Evolutionary conservation across 2,888 invertebrate genomes (phyloP).

Genomic region (Alentia gelatinosa): DNA sequence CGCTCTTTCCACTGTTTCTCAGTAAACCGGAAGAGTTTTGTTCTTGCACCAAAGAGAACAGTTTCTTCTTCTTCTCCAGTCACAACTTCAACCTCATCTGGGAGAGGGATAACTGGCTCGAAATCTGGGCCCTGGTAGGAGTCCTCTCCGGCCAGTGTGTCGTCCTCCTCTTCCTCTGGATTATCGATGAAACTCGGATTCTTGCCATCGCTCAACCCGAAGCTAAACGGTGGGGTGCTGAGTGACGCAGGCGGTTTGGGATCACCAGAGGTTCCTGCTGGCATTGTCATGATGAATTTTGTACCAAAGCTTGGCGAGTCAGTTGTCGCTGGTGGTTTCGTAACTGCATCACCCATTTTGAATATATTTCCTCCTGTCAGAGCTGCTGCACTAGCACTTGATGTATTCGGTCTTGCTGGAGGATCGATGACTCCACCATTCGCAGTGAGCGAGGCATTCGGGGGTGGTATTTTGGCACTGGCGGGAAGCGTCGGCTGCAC

Average conservation of each 20-base stretch:
- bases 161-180: slow-evolving; percentile 47
- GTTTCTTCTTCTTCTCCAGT: slow-evolving; percentile 95
- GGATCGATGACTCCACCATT: slow-evolving; percentile 25
- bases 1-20: slow-evolving; percentile 93
- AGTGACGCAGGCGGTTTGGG: neutral
- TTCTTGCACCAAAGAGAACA: slow-evolving; percentile 86
- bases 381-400: neutral
- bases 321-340: neutral
- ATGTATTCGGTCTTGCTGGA: neutral
- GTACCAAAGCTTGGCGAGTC: neutral
- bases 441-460: slow-evolving; percentile 65
- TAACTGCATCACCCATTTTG: neutral
- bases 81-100: slow-evolving; percentile 88
- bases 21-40: slow-evolving; percentile 90
- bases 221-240: neutral
- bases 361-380: neutral
- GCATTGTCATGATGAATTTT: slow-evolving; percentile 17
- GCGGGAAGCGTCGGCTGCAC: neutral
- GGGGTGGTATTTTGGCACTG: neutral
- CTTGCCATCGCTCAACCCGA: neutral
- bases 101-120: slow-evolving; percentile 91
- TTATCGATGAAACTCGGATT: slow-evolving; percentile 29
- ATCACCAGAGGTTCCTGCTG: neutral
- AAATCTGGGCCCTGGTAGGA: slow-evolving; percentile 81
- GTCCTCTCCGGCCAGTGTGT: slow-evolving; percentile 54